Evolutionary conservation across 2,888 invertebrate species (phyloP).

Genomic region (Drosophila ezoana): DNA sequence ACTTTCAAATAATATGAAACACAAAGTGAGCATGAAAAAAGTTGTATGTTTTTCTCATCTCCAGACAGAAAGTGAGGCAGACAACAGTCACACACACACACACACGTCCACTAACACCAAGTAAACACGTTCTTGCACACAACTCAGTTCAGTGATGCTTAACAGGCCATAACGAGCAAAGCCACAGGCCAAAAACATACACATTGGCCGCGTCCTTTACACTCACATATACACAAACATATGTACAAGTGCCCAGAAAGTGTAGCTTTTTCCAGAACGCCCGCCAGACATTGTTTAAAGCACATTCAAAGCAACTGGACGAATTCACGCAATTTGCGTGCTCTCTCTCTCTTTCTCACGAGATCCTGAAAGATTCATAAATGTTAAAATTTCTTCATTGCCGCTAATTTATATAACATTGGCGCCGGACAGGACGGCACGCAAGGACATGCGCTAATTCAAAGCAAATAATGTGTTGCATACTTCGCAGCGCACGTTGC

Average conservation of each 20-base stretch:
- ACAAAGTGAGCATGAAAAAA: slow-evolving; percentile 14
- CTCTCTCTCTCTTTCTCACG: slow-evolving; percentile 12
- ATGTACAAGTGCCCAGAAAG: slow-evolving; percentile 11
- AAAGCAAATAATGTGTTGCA: slow-evolving; percentile 76
- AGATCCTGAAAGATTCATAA: slow-evolving; percentile 78
- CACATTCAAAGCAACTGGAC: slow-evolving; percentile 47
- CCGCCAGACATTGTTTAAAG: slow-evolving; percentile 71
- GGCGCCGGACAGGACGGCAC: slow-evolving; percentile 1
- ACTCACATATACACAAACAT: slow-evolving; percentile 22
- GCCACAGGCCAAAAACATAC: slow-evolving; percentile 67
- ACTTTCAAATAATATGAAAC: slow-evolving; percentile 62
- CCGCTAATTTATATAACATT: slow-evolving; percentile 75
- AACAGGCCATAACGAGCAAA: slow-evolving; percentile 73
- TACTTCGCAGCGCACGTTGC: slow-evolving; percentile 38
- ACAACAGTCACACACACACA: slow-evolving; percentile 2
- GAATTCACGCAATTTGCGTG: slow-evolving; percentile 30
- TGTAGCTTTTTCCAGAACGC: slow-evolving; percentile 46
- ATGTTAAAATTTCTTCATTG: slow-evolving; percentile 82
- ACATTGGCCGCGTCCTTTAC: slow-evolving; percentile 26
- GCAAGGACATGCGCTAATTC: slow-evolving; percentile 63
- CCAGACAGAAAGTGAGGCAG: not conserved
- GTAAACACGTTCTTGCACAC: slow-evolving; percentile 43
- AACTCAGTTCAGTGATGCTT: slow-evolving; percentile 69
- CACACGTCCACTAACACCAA: slow-evolving; percentile 1
- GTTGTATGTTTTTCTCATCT: not conserved